Evolutionary conservation across 92 coral and sea anemone genomes (phyloP).

Genomic region (Hydrozoanthus gracilis): DNA sequence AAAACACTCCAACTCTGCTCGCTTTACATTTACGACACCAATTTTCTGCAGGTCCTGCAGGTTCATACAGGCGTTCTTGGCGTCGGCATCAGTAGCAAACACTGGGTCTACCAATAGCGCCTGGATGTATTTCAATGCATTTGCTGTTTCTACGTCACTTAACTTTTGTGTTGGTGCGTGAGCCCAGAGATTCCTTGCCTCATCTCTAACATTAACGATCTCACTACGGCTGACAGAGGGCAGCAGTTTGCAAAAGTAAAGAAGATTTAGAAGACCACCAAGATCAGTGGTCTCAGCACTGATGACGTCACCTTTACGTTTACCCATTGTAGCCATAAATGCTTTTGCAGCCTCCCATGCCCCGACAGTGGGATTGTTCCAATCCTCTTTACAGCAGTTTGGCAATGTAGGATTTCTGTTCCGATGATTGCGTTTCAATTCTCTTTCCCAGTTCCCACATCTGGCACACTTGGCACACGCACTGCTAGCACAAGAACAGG

Average conservation of each 20-base stretch:
- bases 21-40: no score
- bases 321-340: conserved; percentile 15
- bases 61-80: no score
- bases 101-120: no score
- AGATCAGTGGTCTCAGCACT: conserved; percentile 34
- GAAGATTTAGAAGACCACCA: conserved; percentile 19
- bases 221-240: neutral
- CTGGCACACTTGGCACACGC: neutral
- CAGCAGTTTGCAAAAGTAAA: neutral
- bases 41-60: no score
- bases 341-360: conserved; percentile 23
- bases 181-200: conserved; percentile 12
- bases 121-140: no score
- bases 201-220: neutral
- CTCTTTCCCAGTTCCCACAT: conserved; percentile 4
- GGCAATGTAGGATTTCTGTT: neutral
- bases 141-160: no score
- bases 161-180: conserved; percentile 27
- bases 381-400: neutral
- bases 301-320: conserved; percentile 32
- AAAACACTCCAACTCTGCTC: no score
- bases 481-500: conserved; percentile 1
- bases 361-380: conserved; percentile 1
- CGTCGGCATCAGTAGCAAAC: no score
- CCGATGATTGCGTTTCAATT: conserved; percentile 4